Evolutionary conservation across 1,140 invertebrate species (phyloP).

Genomic region (Belonocnema kinseyi): DNA sequence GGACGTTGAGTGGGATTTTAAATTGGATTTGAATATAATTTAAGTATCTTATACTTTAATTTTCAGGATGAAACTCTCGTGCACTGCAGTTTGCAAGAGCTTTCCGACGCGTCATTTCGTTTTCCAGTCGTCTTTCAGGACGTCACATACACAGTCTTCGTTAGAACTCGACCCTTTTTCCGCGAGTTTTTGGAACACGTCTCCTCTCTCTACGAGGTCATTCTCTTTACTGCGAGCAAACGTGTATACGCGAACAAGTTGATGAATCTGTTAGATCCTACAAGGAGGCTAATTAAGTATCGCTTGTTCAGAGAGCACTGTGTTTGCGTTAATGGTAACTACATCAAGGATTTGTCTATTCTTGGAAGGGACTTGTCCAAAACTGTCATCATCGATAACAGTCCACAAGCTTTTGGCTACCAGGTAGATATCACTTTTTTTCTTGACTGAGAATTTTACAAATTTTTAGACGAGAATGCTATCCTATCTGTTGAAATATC

Average conservation of each 20-base stretch:
- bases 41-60: conserved; percentile 34
- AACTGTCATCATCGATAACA: conserved; percentile 95
- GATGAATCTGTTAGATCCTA: conserved; percentile 93
- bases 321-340: conserved; percentile 96
- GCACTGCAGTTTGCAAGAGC: conserved; percentile 94
- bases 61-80: conserved; percentile 93
- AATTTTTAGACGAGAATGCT: no score
- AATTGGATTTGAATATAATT: no score
- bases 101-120: conserved; percentile 93
- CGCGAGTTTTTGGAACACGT: conserved; percentile 94
- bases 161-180: conserved; percentile 93
- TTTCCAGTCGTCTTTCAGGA: conserved; percentile 97
- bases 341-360: conserved; percentile 97
- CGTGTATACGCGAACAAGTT: conserved; percentile 97
- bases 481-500: no score
- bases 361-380: conserved; percentile 94
- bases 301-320: conserved; percentile 96
- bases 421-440: conserved; percentile 78
- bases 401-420: conserved; percentile 94
- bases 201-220: conserved; percentile 94
- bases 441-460: background rate
- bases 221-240: conserved; percentile 97
- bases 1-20: no score
- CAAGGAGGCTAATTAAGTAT: conserved; percentile 92
- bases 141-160: conserved; percentile 92